Evolutionary conservation across 2,113 vertebrate species (phyloP).

Genomic region (Blennius ocellaris): DNA sequence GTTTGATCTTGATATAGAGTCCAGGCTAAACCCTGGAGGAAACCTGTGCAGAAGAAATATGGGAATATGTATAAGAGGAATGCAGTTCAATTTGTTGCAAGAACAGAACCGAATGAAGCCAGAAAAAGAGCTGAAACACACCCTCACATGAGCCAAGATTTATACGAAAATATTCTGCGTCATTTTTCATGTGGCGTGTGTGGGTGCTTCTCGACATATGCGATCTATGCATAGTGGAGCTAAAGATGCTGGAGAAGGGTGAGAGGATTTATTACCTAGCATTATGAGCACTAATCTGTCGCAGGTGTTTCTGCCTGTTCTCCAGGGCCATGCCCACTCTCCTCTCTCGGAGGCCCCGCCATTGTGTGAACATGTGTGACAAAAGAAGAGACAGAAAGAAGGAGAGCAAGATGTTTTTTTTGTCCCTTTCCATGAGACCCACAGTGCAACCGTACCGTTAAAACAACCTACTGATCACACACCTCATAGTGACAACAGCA

Average conservation of each 20-base stretch:
- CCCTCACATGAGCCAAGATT: too few species aligned
- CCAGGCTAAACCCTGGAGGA: slow-evolving; percentile 5
- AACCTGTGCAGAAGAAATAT: slow-evolving; percentile 19
- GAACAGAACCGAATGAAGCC: neutral
- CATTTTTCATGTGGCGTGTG: slow-evolving; percentile 16
- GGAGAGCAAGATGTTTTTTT: slow-evolving; percentile 28
- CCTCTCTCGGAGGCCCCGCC: slow-evolving; percentile 75
- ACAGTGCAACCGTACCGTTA: too few species aligned
- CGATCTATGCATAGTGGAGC: slow-evolving; percentile 49
- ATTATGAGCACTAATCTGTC: slow-evolving; percentile 87
- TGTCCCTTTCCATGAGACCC: neutral
- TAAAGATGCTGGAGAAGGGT: slow-evolving; percentile 74
- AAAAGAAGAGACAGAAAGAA: slow-evolving; percentile 37
- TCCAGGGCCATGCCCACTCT: slow-evolving; percentile 69
- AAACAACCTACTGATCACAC: too few species aligned
- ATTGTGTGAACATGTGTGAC: slow-evolving; percentile 48
- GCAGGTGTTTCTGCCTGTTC: slow-evolving; percentile 86
- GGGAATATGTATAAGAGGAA: neutral
- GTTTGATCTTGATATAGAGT: slow-evolving; percentile 60
- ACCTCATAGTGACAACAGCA: too few species aligned
- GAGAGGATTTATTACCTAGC: slow-evolving; percentile 84
- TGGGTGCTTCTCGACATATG: slow-evolving; percentile 43
- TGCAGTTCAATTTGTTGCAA: slow-evolving; percentile 15
- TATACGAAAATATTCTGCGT: slow-evolving; percentile 2
- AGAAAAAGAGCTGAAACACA: neutral